Conservation (phyloP, 2,113 vertebrate genomes). For the Dasyornis broadbenti region DNA sequence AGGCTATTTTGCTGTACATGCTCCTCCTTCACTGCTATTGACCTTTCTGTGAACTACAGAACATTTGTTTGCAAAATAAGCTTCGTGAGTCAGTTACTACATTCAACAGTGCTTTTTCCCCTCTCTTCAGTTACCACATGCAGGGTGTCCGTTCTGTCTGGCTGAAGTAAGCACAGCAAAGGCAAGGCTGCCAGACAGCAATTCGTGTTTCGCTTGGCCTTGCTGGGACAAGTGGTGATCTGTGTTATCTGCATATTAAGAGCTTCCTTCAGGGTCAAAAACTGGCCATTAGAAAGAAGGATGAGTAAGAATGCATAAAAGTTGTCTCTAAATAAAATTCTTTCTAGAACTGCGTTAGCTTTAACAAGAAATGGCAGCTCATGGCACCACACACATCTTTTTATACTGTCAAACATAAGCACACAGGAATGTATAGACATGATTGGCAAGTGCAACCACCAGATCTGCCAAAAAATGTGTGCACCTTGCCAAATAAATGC, state of each 20-base stretch:
- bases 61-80: not conserved
- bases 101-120: not conserved
- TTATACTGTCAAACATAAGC: not conserved
- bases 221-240: not conserved
- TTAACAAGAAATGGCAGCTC: slow-evolving; percentile 24
- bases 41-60: not conserved
- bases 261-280: not conserved
- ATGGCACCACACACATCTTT: not conserved
- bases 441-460: not conserved
- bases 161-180: not conserved
- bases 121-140: not conserved
- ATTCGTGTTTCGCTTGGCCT: not conserved
- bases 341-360: slow-evolving; percentile 31
- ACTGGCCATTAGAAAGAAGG: not conserved
- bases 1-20: not conserved
- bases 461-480: slow-evolving; percentile 7
- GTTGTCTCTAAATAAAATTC: slow-evolving; percentile 8
- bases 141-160: not conserved
- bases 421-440: not conserved
- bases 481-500: slow-evolving; percentile 20
- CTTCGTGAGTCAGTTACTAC: not conserved
- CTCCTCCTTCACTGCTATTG: not conserved
- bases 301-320: not conserved
- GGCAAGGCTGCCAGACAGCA: not conserved
- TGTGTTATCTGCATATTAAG: not conserved